A percentile compares a stretch with the other conserved stretches of the same genome.
Conservation (phyloP, 1,140 invertebrate species). For the Plectus sambesii region DNA sequence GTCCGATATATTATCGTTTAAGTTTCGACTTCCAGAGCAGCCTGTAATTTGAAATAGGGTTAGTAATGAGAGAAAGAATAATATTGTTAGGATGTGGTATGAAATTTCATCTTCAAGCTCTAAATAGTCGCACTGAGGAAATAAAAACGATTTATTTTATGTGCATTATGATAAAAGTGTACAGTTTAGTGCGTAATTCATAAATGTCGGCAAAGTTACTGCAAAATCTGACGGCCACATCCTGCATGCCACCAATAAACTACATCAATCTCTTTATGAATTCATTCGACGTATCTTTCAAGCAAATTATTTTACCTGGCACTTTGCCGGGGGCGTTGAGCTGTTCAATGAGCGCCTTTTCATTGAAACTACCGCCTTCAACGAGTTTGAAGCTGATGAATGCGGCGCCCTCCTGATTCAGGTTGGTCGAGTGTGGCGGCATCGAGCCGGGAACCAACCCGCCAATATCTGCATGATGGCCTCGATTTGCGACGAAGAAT, state of each 20-base stretch:
- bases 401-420: conserved; percentile 75
- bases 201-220: no score
- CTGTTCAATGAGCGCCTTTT: conserved; percentile 59
- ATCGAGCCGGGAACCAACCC: conserved; percentile 95
- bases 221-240: no score
- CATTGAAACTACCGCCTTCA: conserved; percentile 58
- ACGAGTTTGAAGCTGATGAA: conserved; percentile 91
- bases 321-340: conserved; percentile 64
- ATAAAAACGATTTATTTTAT: no score
- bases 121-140: no score
- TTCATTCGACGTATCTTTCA: no score
- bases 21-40: conserved; percentile 58
- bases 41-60: conserved; percentile 14
- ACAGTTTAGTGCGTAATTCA: no score
- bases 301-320: conserved; percentile 61
- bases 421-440: conserved; percentile 83
- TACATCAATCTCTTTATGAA: no score
- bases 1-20: conserved; percentile 87
- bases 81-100: conserved; percentile 51
- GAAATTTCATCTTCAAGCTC: no score
- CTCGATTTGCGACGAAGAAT: conserved; percentile 95
- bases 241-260: no score
- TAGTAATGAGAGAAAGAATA: conserved; percentile 9
- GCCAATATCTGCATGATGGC: conserved; percentile 98
- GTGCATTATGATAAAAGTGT: no score